Base-by-base conservation (phyloP, 2,888 invertebrate genomes). In the Cordilura impudica region DNA sequence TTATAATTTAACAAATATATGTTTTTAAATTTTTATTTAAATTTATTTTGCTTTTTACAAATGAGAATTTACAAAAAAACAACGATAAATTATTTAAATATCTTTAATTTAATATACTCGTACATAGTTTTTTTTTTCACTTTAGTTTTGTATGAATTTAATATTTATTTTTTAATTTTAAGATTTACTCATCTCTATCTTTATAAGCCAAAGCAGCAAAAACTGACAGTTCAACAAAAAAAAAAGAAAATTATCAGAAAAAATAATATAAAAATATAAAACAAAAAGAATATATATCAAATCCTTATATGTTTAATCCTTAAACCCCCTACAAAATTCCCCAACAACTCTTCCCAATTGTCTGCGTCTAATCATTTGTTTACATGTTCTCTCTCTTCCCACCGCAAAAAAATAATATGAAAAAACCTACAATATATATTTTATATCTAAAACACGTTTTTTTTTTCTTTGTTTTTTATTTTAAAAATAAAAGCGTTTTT, bases 361-460 rank as follows among this genome's bases (percentile, higher is more conserved):
- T 94, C 94, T 94, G 93, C 94, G 94, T 94, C 94, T 93, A 94
- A 85, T 92, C 94, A 94, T 94, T 93, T 93, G 93, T 93, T 92
- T 88, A 87, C 82, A 84, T 79, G 81, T 69, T 69, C 80, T 82
- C 71, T 81, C 71, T 82, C 66, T 74, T 75, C 74, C 76, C 45
- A 78, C 78, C 63, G 70, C 69, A 70, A 73, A 65, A 65, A 63
- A 66, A 51, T 29, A 43, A 39, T 26, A 61, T n/a, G n/a, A 60
- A 74, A 70, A 49, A 18, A 74, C 56, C 49, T 47, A 74, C 47
- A 72, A 65, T 80, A 60, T 65, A 56, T 29, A 73, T 47, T 67
- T 72, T 61, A 53, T 54, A 60, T 63, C n/a, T 74, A 74, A 77
- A 73, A 79, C 74, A 78, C 67, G 31, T 14, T 12, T 47, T 35